Evolutionary conservation across 2,113 vertebrate species (phyloP).

Genomic region (Propithecus coquereli): DNA sequence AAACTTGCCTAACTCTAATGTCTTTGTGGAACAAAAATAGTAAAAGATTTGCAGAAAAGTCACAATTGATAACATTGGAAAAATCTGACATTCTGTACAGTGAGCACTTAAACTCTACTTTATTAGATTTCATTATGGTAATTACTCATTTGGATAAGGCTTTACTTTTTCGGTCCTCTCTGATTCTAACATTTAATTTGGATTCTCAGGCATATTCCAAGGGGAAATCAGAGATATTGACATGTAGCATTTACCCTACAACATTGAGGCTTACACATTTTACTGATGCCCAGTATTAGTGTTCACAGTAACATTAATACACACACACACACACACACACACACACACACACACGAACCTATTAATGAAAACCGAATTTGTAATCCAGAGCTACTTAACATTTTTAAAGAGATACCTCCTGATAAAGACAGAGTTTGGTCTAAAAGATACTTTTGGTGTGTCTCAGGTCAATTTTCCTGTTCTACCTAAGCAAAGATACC

Average conservation of each 20-base stretch:
- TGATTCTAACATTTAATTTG: conserved; percentile 6
- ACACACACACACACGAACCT: neutral
- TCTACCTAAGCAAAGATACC: neutral
- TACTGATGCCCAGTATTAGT: neutral
- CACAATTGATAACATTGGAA: neutral
- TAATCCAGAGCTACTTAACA: conserved; percentile 8
- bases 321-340: too few relatives aligned
- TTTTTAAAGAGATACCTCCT: neutral
- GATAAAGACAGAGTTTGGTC: neutral
- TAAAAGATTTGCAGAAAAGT: neutral
- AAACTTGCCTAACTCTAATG: neutral
- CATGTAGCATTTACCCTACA: neutral
- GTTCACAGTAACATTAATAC: neutral
- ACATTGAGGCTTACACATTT: neutral
- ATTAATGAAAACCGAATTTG: conserved; percentile 5
- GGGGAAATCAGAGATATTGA: neutral
- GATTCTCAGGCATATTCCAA: neutral
- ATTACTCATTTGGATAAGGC: neutral
- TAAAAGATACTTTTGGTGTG: neutral
- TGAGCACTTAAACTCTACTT: neutral
- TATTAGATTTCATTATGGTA: neutral
- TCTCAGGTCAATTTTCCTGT: neutral
- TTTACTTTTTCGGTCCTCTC: neutral
- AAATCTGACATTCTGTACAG: neutral
- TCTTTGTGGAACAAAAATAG: neutral